Conservation (phyloP, 2,797 vertebrate species). For the Acrossocheilus wenchowensis region DNA sequence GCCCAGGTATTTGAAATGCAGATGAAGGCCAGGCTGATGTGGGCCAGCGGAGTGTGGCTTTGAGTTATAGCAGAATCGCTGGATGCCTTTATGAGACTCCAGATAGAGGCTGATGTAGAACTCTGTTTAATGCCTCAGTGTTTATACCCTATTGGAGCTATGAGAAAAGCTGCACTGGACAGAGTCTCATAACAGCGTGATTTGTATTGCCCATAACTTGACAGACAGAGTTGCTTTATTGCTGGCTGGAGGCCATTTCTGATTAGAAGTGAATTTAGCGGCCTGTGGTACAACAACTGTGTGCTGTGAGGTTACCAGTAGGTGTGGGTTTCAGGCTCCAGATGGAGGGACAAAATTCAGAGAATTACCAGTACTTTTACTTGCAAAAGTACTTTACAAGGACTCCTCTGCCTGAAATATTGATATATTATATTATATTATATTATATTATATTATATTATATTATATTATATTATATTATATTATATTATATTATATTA, state of each 20-base stretch:
- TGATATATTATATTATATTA: background rate
- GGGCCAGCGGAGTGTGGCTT: constrained; percentile 7
- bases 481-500: background rate
- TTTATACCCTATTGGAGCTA: constrained; percentile 50
- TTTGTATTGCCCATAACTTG: constrained; percentile 57
- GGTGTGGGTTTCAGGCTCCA: constrained; percentile 2
- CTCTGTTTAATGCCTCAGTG: constrained; percentile 45
- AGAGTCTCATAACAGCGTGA: constrained; percentile 53
- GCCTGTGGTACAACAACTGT: constrained; percentile 10
- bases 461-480: background rate
- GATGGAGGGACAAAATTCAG: background rate
- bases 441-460: no score
- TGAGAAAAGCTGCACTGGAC: constrained; percentile 43
- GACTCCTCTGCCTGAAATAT: background rate
- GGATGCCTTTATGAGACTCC: constrained; percentile 45
- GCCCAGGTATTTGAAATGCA: constrained; percentile 85
- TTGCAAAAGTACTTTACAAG: background rate
- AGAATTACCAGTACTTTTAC: background rate
- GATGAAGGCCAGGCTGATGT: constrained; percentile 34
- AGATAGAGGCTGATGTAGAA: constrained; percentile 40
- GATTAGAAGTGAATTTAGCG: constrained; percentile 57
- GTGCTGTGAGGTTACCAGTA: constrained; percentile 12
- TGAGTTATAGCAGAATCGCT: constrained; percentile 41
- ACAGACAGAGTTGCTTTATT: constrained; percentile 51
- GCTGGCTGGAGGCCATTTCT: constrained; percentile 55